Evolutionary conservation across 2,113 vertebrate genomes (phyloP).

Genomic region (Daphoenositta chrysoptera): DNA sequence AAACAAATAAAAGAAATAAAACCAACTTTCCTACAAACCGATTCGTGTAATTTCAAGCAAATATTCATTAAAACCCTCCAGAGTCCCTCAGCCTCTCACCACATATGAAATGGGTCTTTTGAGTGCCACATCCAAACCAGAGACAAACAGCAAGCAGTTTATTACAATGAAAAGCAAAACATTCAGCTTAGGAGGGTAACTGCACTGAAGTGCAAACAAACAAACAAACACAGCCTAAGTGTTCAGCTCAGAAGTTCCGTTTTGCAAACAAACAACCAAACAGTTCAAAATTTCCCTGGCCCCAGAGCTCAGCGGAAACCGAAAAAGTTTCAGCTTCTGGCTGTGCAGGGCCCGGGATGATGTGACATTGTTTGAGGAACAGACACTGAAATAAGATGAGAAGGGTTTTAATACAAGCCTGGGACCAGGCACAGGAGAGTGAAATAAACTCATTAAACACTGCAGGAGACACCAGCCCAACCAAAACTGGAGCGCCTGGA

Average conservation of each 20-base stretch:
- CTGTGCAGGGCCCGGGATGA: constrained; percentile 9
- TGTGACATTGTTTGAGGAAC: constrained; percentile 9
- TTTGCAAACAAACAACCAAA: constrained; percentile 10
- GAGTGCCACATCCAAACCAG: background rate
- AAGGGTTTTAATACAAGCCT: constrained; percentile 3
- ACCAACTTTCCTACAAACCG: background rate
- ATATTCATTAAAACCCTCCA: constrained; percentile 8
- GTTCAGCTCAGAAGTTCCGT: background rate
- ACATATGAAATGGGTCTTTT: background rate
- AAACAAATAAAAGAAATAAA: background rate
- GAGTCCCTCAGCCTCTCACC: background rate
- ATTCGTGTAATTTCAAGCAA: background rate
- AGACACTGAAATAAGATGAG: background rate
- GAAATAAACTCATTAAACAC: background rate
- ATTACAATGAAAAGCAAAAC: background rate
- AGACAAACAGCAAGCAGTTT: background rate
- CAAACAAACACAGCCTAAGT: background rate
- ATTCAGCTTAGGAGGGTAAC: background rate
- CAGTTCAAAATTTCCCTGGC: background rate
- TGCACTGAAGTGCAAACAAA: background rate
- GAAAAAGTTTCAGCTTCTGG: background rate
- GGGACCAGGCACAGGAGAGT: background rate
- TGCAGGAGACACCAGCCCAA: background rate
- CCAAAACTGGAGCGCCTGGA: background rate
- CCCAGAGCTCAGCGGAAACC: background rate